Percentiles rank a stretch among this genome's conserved stretches.
These are phyloP conservation scores for Drosophila cyrtoloma DNA, from an alignment of 2,888 invertebrate genomes.

Conservation along the genomic window DNA sequence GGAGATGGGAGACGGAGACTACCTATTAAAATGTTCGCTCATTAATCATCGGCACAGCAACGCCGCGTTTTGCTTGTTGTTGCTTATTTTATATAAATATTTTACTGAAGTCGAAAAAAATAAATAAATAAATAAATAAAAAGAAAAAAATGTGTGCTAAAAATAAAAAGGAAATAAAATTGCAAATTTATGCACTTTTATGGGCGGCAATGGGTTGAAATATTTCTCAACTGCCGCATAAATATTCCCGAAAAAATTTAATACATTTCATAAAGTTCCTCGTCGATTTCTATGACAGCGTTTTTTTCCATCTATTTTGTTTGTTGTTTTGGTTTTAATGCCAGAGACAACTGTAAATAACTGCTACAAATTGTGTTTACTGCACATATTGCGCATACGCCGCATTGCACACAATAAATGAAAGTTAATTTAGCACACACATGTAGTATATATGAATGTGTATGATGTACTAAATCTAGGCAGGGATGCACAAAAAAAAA, in stretches of 20 bases:
- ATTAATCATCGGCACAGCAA: conserved; percentile 71
- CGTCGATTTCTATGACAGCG: conserved; percentile 37
- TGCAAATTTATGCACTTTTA: conserved; percentile 75
- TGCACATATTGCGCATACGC: conserved; percentile 74
- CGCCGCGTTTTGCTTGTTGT: conserved; percentile 40
- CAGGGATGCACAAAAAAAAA: conserved; percentile 14
- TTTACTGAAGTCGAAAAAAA: conserved; percentile 33
- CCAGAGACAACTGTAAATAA: conserved; percentile 57
- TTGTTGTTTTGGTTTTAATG: conserved; percentile 7
- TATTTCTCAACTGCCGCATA: conserved; percentile 57
- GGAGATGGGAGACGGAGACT: conserved; percentile 58
- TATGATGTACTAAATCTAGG: background rate
- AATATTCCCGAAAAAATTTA: conserved; percentile 64
- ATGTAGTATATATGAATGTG: conserved; percentile 6
- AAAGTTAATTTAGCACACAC: conserved; percentile 55
- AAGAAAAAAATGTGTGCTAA: conserved; percentile 17
- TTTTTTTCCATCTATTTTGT: conserved; percentile 2
- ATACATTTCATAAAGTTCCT: conserved; percentile 67
- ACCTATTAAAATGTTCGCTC: conserved; percentile 79
- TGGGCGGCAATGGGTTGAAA: conserved; percentile 57
- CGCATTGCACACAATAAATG: conserved; percentile 66
- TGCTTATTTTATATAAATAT: conserved; percentile 64
- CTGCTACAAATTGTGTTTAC: conserved; percentile 65
- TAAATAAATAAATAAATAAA: background rate
- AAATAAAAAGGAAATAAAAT: conserved; percentile 56